Conservation (phyloP, 2,113 vertebrate species). For the Centropus bengalensis region DNA sequence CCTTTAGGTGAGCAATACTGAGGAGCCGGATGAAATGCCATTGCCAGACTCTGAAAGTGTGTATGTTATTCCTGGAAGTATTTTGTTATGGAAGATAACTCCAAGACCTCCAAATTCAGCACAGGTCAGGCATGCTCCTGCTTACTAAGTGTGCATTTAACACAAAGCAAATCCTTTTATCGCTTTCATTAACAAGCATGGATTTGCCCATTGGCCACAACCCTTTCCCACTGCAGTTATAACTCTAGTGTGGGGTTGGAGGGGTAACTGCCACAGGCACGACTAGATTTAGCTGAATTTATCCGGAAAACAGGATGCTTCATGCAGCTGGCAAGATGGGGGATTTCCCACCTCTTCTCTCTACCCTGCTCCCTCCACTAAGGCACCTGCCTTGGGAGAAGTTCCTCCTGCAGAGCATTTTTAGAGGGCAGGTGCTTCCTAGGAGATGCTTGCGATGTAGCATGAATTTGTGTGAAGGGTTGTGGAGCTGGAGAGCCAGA, state of each 20-base stretch:
- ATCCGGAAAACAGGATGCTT: background rate
- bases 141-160: background rate
- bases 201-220: background rate
- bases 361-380: background rate
- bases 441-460: background rate
- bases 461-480: background rate
- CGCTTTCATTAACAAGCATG: background rate
- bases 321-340: background rate
- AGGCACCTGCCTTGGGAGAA: background rate
- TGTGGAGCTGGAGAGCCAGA: background rate
- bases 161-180: background rate
- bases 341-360: background rate
- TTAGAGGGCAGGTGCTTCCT: background rate
- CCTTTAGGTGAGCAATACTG: slow-evolving; percentile 78
- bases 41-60: slow-evolving; percentile 92
- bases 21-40: slow-evolving; percentile 93
- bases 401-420: background rate
- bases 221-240: background rate
- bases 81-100: slow-evolving; percentile 92
- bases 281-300: background rate
- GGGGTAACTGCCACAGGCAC: background rate
- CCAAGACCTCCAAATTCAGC: slow-evolving; percentile 93
- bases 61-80: slow-evolving; percentile 91
- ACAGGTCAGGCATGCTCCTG: slow-evolving; percentile 80
- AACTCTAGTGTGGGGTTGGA: background rate